Conservation (phyloP, 2,797 vertebrate species). For the Natrix natrix region DNA sequence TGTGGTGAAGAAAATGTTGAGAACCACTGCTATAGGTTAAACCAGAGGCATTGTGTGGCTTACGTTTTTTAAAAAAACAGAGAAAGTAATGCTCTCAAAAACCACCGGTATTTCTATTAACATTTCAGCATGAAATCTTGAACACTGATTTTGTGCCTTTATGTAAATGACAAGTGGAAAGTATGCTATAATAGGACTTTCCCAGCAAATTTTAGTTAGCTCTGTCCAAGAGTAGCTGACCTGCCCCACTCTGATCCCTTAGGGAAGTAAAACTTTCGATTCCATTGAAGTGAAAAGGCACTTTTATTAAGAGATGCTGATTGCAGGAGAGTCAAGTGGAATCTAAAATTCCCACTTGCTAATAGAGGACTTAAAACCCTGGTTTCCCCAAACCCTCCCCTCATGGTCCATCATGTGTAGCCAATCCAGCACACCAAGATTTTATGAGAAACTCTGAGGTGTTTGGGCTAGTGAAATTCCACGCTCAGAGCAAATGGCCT, state of each 20-base stretch:
- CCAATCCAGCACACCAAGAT: too few relatives aligned
- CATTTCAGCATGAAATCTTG: not conserved
- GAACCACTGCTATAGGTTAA: not conserved
- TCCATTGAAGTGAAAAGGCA: not conserved
- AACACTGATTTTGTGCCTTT: not conserved
- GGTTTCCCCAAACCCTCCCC: too few relatives aligned
- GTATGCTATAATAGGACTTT: not conserved
- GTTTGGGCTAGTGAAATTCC: too few relatives aligned
- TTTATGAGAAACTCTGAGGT: too few relatives aligned
- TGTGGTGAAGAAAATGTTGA: not conserved
- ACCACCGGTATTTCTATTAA: not conserved
- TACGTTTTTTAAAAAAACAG: not conserved
- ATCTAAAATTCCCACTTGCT: not conserved
- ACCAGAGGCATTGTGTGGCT: not conserved
- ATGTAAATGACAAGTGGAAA: not conserved
- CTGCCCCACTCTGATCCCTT: not conserved
- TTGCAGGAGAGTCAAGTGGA: not conserved
- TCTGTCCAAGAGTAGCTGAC: not conserved
- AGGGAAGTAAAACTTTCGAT: not conserved
- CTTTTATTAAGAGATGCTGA: not conserved
- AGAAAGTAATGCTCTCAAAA: not conserved
- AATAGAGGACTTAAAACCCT: too few relatives aligned
- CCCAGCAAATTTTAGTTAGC: not conserved
- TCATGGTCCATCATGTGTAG: too few relatives aligned
- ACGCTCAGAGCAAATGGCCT: too few relatives aligned